Base-by-base conservation (phyloP, 2,113 vertebrate species). In the Gobio gobio region DNA sequence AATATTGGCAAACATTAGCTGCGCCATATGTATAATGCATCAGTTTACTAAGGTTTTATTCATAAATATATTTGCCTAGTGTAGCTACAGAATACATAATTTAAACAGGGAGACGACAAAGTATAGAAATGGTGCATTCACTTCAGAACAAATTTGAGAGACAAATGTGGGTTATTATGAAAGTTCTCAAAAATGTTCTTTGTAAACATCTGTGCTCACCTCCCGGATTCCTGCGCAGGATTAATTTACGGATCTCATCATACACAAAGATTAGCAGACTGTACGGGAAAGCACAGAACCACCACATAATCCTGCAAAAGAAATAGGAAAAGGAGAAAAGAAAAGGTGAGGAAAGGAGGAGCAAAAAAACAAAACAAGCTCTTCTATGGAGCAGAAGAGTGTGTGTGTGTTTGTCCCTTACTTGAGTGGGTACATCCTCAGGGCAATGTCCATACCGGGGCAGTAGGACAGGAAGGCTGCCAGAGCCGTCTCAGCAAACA, bases 221-320 rank as follows among this genome's bases (percentile, higher is more conserved):
- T 93, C 95, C 95, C 4, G 95, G 94, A 75, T 40, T 40, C 56
- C 92, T 90, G 82, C 95, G 91, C 80, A 96, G 87, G 89, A 96
- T 96, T 4, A 91, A 89, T 88, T 96, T 96, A 83, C 95, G 93
- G 83, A 95, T 78, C 84, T 96, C 95, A 58, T 96, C 95, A 58
- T 96, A 96, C 86, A 95, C n/a, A 88, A 95, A 95, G 91, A 96
- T 95, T 81, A 96, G 92, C 1, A 95, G 86, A 84, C 94, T 95
- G 91, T 95, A 95, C 0, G 94, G 94, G 72, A 95, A 86, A 87
- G 93, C 95, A 66, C 95, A 96, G 89, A 96, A 95, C 94, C 95
- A 95, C 94, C 94, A 95, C 72, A 86, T 58, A 64, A 91, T 75
- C 89, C 94, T 95, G 80, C 10, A 68, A 0, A 1, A 63, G 73